Evolutionary conservation across 2,797 vertebrate species (phyloP), one percentile per base, ranked within the genome.

Genomic region (Anguilla marmorata): DNA sequence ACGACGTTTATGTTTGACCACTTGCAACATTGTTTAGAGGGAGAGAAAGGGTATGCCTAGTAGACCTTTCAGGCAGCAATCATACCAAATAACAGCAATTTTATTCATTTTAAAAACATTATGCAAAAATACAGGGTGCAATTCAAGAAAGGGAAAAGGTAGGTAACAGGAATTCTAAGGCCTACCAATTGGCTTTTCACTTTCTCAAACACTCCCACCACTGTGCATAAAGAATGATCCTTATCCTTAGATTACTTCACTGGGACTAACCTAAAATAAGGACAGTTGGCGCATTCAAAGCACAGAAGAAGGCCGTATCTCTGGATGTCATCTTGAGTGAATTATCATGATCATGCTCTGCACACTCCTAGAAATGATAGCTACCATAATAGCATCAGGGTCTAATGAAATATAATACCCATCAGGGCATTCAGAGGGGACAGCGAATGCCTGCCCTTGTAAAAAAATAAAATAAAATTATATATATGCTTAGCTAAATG

Each of bases 371-470:
- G n/a, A 66, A 66, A 4, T 1, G 12, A 84, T 6, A 1, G 45
- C 58, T 74, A 84, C 74, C 37, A 9, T 63, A 37, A 66, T 3
- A 4, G 27, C 80, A 85, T 88, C 83, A 60, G 3, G 50, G 84
- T 41, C 33, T 16, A 33, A 79, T 86, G 1, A 85, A 74, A 86
- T 63, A 85, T 30, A 82, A n/a, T 11, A 11, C 56, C 88, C 66
- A 60, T 69, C 79, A 76, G 16, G n/a, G 33, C 37, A 27, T 21
- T 74, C 69, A 33, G 6, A 27, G 27, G 0, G 11, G 27, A 2
- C 69, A 74, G 27, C 60, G 8, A 66, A 66, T 76, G 72, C 54
- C 54, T 54, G 11, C 52, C 48, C 52, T 54, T 54, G 52, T 50
- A 50, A 50, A 6, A 50, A 1, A 50, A 4, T 50, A 3, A 1